Evolutionary conservation across 1,140 invertebrate species (phyloP), one percentile per base, ranked within the genome.

Genomic region (Ips nitidus): DNA sequence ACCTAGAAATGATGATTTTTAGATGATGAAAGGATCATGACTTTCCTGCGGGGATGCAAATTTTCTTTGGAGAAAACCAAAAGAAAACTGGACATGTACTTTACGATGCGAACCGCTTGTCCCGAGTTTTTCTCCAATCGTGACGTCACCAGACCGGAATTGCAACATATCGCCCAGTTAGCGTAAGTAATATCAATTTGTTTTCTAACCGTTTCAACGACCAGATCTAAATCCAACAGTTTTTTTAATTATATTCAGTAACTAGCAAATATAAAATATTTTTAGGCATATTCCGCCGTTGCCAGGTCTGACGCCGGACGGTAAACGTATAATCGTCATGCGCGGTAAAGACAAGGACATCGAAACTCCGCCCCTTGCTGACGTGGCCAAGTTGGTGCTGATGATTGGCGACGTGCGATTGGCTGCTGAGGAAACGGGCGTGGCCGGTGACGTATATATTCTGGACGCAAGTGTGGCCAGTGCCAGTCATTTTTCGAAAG

Each of bases 321-420:
- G 91, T 2, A 86, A 90, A 66, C 85, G 91, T 70, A 91, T 94
- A 1, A 86, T 90, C 2, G 81, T 92, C 38, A 87, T 92, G 81
- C 81, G 89, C 65, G 90, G 87, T 73, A 80, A 85, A 5, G 83
- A 86, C 61, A 86, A 86, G 73, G 83, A 87, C 68, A 74, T 85
- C 2, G 83, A 84, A 42, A 84, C 86, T 0, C 84, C 84, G 1
- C 85, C 86, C 59, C 82, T 88, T 3, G 75, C 86, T 2, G 91
- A 93, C 61, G 84, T 84, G n/a, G 86, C 92, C 84, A 94, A 94
- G 78, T 79, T 92, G 1, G 87, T 90, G 0, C 79, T 93, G 1
- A 94, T 93, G 91, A 89, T 93, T 41, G 91, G 91, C 1, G 91
- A 94, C 73, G 81, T 93, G 1, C 84, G 91, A n/a, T 79, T 94